Conservation (phyloP, 2,888 invertebrate genomes). For the Halocaridina rubra region DNA sequence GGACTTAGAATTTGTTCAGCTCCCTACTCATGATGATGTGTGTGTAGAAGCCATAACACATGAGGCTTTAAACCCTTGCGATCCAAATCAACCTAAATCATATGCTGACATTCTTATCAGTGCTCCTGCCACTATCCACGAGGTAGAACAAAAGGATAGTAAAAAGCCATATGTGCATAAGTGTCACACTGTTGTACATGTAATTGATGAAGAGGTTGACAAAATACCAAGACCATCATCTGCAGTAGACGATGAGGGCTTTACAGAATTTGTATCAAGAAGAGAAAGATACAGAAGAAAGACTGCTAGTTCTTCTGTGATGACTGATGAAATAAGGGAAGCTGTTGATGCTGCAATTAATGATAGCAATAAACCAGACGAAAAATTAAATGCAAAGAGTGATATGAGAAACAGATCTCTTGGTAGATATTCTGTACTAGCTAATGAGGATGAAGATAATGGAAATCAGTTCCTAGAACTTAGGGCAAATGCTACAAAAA, state of each 20-base stretch:
- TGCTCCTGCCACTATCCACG: constrained; percentile 22
- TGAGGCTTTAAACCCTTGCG: neutral
- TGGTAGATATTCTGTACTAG: constrained; percentile 15
- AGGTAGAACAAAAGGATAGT: constrained; percentile 17
- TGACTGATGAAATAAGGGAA: constrained; percentile 35
- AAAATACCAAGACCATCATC: neutral
- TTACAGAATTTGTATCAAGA: constrained; percentile 43
- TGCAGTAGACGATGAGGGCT: constrained; percentile 50
- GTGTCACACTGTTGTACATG: constrained; percentile 10
- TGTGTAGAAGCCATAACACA: constrained; percentile 7
- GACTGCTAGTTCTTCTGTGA: constrained; percentile 35
- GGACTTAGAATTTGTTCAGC: neutral
- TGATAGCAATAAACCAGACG: neutral
- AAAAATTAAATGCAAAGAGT: neutral
- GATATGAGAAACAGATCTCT: neutral
- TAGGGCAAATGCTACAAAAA: constrained; percentile 10
- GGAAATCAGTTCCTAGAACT: neutral
- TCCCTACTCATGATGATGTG: neutral
- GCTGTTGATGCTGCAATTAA: constrained; percentile 30
- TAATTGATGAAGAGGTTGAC: neutral
- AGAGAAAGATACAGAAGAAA: constrained; percentile 47
- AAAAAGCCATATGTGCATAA: constrained; percentile 46
- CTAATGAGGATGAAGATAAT: constrained; percentile 26
- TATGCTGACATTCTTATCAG: constrained; percentile 48
- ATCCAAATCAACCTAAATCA: neutral